phyloP scores from a whole-genome alignment of 2,888 invertebrate genomes.

The Aleiodes alternator region DNA sequence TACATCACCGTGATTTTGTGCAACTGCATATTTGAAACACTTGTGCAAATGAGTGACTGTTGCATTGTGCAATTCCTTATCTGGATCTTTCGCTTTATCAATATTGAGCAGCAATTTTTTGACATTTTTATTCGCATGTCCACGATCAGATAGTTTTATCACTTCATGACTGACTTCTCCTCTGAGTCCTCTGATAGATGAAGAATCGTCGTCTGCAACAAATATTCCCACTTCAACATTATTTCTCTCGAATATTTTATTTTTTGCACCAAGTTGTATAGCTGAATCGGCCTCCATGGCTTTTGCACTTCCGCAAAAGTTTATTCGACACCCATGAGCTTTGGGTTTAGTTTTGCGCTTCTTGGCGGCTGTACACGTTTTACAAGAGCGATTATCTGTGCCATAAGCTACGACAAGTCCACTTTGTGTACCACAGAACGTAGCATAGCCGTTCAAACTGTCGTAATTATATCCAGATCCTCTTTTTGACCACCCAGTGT shows the following conservation, averaged over 20 bases:
- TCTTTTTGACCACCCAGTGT: not conserved
- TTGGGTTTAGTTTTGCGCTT: not conserved
- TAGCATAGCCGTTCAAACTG: constrained; percentile 5
- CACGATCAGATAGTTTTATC: constrained; percentile 41
- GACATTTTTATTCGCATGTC: constrained; percentile 39
- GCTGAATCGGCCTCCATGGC: not conserved
- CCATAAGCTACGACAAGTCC: not conserved
- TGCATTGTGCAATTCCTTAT: constrained; percentile 30
- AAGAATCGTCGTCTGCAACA: constrained; percentile 45
- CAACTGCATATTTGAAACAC: constrained; percentile 44
- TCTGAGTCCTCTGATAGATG: constrained; percentile 32
- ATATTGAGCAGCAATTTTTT: constrained; percentile 35
- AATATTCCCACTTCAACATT: constrained; percentile 41
- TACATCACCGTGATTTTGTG: constrained; percentile 43
- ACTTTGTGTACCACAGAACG: not conserved
- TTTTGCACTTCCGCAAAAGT: constrained; percentile 1
- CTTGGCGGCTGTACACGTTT: not conserved
- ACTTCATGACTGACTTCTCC: constrained; percentile 22
- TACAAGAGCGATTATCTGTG: not conserved
- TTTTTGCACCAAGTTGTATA: not conserved
- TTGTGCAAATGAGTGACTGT: constrained; percentile 36
- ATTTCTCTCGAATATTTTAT: not conserved
- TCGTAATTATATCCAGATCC: not conserved
- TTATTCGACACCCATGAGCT: not conserved
- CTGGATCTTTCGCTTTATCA: constrained; percentile 7